These are phyloP conservation scores for Cephus pygmeus DNA, from an alignment of 2,888 invertebrate species.

Conservation along the genomic window DNA sequence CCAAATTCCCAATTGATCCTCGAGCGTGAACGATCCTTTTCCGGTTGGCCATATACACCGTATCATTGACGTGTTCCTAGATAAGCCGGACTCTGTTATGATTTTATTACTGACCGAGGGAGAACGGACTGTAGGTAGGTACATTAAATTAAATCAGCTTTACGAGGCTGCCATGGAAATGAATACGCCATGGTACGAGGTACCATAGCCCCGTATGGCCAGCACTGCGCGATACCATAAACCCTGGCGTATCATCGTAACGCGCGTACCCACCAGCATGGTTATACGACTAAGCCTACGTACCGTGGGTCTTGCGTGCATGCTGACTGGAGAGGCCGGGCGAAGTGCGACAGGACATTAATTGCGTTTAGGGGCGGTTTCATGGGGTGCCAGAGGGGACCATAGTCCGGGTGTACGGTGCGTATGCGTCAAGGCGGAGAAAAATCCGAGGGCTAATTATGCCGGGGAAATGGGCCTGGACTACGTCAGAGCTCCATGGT, in stretches of 20 bases:
- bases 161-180: conserved; percentile 58
- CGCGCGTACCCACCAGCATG: conserved; percentile 32
- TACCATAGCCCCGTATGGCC: conserved; percentile 28
- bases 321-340: neutral
- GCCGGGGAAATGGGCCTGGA: neutral
- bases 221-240: conserved; percentile 51
- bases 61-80: conserved; percentile 22
- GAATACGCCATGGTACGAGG: conserved; percentile 45
- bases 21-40: neutral
- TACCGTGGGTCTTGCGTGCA: neutral
- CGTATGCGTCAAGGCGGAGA: neutral
- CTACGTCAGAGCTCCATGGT: neutral
- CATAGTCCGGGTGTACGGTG: neutral
- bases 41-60: conserved; percentile 12
- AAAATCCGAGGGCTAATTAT: neutral
- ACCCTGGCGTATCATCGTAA: conserved; percentile 48
- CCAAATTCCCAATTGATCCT: neutral
- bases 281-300: neutral
- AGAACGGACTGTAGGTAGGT: conserved; percentile 25
- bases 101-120: conserved; percentile 32
- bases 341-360: conserved; percentile 24
- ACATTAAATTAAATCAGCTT: conserved; percentile 60
- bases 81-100: conserved; percentile 28
- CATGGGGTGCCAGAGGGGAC: neutral
- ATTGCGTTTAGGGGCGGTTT: conserved; percentile 26